Conservation (phyloP, 2,888 invertebrate species). For the Archaeoteleia sp. region DNA sequence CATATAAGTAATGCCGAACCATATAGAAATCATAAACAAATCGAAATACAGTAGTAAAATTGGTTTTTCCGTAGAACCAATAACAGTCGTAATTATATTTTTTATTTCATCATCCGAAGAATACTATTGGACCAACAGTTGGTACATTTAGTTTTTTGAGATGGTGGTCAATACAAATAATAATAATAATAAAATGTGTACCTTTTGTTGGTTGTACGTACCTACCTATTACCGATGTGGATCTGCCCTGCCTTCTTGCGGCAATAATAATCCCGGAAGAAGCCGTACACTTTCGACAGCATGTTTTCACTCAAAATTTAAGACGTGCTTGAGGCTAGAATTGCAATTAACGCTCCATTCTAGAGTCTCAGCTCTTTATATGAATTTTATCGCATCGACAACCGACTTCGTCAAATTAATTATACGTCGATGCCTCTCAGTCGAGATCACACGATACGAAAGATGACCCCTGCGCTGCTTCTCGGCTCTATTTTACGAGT, state of each 20-base stretch:
- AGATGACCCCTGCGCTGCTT: conserved; percentile 40
- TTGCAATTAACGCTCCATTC: conserved; percentile 50
- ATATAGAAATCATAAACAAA: too few species aligned
- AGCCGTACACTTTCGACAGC: conserved; percentile 43
- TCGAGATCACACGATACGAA: conserved; percentile 49
- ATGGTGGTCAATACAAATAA: conserved; percentile 29
- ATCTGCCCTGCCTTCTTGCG: conserved; percentile 39
- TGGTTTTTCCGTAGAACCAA: too few species aligned
- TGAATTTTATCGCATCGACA: conserved; percentile 51
- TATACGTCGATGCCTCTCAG: conserved; percentile 40
- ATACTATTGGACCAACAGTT: too few species aligned
- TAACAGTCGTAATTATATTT: too few species aligned
- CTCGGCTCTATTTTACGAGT: conserved; percentile 40
- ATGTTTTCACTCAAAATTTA: conserved; percentile 51
- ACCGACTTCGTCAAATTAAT: conserved; percentile 51
- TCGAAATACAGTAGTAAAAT: too few species aligned
- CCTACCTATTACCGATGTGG: conserved; percentile 25
- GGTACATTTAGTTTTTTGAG: too few species aligned
- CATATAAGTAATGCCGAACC: too few species aligned
- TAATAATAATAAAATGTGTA: conserved; percentile 32
- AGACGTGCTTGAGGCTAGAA: conserved; percentile 50
- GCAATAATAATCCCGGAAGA: conserved; percentile 53
- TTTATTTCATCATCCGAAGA: too few species aligned
- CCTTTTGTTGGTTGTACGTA: conserved; percentile 18
- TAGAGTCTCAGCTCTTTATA: conserved; percentile 41